phyloP scores from a whole-genome alignment of 2,797 vertebrate genomes.

The Muscicapa striata region DNA sequence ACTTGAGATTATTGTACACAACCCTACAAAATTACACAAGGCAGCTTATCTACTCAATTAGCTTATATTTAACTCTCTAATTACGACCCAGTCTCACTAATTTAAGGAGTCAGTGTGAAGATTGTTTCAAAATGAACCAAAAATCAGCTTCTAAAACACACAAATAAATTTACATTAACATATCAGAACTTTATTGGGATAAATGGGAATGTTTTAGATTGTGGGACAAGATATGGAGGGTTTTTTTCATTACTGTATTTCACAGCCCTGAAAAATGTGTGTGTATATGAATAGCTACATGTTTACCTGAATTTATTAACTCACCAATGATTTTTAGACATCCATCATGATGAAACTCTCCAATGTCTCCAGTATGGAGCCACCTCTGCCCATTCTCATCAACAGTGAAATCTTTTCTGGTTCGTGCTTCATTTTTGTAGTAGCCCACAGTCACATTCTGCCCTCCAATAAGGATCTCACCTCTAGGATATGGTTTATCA shows the following conservation, averaged over 20 bases:
- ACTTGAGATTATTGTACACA: neutral
- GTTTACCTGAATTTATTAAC: conserved; percentile 7
- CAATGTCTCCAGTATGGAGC: conserved; percentile 96
- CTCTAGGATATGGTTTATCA: conserved; percentile 89
- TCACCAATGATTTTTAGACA: conserved; percentile 96
- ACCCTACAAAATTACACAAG: neutral
- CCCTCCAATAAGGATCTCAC: conserved; percentile 94
- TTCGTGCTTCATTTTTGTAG: conserved; percentile 87
- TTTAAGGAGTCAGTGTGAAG: neutral
- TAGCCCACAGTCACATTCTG: conserved; percentile 93
- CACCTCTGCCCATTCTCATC: conserved; percentile 90
- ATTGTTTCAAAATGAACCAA: neutral
- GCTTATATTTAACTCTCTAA: neutral
- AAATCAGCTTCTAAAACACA: neutral
- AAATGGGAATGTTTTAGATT: neutral
- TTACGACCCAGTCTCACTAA: neutral
- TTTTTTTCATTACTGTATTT: neutral
- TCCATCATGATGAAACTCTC: conserved; percentile 90
- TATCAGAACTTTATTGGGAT: neutral
- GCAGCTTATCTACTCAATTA: neutral
- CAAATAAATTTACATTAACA: neutral
- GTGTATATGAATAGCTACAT: neutral
- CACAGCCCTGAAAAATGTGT: neutral
- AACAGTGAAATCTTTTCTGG: conserved; percentile 85
- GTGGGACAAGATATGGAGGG: rapidly evolving